Base-by-base conservation (phyloP, 37 sponge, comb jelly and placozoan species). In the Geodia barretti region DNA sequence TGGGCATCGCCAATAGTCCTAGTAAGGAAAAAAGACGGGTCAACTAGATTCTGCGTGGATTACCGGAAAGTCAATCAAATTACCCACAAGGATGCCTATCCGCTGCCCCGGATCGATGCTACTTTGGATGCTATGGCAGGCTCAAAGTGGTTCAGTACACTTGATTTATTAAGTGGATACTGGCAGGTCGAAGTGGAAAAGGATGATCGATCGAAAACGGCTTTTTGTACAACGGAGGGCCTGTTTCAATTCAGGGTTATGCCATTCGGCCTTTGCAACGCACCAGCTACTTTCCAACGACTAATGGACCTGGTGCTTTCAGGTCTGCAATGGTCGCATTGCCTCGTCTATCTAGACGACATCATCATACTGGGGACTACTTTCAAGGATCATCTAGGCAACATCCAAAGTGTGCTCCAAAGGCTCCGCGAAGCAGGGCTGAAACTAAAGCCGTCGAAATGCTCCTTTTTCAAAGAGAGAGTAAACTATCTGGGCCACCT, bases 331-430 rank as follows among this genome's bases (percentile, higher is more conserved):
- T 85, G 85, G 78, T 30, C 32, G 29, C 19, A 17, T 17, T 85
- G 78, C 40, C 78, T 85, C 29, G 85, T 85, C 36, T 85, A 85
- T 40, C 38, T 85, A 9, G 85, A 85, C 69, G 85, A 85, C 61
- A 68, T 76, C 34, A 42, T 78, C 63, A 30, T 85, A 2, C 7
- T 85, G 34, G 79, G 85, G n/a, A 65, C 25, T 4, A 76, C 70
- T 4, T 40, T 85, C 41, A 35, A 77, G 5, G 63, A 76, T 17
- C 85, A 85, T 39, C 38, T 85, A 26, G 34, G 4, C 3, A 65
- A 69, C 60, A 33, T 85, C 62, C 32, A 28, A 62, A 30, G 25
- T n/a, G 84, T 83, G 20, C 64, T 83, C n/a, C 30, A 60, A 36
- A 42, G 76, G 21, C 47, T 83, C 28, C 43, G 68, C 37, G 68